Evolutionary conservation across 2,888 invertebrate species (phyloP).

Genomic region (Ormyrus rosae): DNA sequence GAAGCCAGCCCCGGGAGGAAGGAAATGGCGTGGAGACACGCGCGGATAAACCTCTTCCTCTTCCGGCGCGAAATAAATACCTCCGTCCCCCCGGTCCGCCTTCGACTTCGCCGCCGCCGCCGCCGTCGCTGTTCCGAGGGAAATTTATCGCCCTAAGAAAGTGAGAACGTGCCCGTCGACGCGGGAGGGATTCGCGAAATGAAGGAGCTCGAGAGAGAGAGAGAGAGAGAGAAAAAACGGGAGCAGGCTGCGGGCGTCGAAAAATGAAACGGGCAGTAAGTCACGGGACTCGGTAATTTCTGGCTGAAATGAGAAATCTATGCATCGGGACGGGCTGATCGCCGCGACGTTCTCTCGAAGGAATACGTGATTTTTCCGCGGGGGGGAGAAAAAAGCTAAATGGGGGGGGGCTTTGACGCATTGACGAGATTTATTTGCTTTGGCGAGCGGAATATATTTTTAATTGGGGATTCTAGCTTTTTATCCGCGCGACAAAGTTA

Average conservation of each 20-base stretch:
- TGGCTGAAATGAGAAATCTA: not conserved
- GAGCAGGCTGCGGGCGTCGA: slow-evolving; percentile 13
- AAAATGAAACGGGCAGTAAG: slow-evolving; percentile 51
- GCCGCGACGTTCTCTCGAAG: not conserved
- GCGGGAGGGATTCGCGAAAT: slow-evolving; percentile 40
- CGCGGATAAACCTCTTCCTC: slow-evolving; percentile 26
- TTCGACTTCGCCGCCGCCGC: not conserved
- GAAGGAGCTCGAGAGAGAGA: too few species aligned
- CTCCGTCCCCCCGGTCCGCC: not conserved
- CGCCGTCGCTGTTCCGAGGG: not conserved
- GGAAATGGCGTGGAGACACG: slow-evolving; percentile 37
- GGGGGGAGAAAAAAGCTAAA: too few species aligned
- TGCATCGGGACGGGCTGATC: not conserved
- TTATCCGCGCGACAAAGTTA: not conserved
- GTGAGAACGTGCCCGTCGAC: slow-evolving; percentile 52
- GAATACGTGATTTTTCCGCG: not conserved
- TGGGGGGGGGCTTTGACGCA: too few species aligned
- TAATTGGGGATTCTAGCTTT: too few species aligned
- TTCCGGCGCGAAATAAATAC: slow-evolving; percentile 37
- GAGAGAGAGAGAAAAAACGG: not conserved
- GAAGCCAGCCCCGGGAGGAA: not conserved
- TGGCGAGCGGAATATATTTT: too few species aligned
- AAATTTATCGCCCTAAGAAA: slow-evolving; percentile 53
- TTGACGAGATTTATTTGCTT: too few species aligned
- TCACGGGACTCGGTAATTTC: slow-evolving; percentile 24